Evolutionary conservation across 2,797 vertebrate species (phyloP).

Genomic region (Periophthalmus magnuspinnatus): DNA sequence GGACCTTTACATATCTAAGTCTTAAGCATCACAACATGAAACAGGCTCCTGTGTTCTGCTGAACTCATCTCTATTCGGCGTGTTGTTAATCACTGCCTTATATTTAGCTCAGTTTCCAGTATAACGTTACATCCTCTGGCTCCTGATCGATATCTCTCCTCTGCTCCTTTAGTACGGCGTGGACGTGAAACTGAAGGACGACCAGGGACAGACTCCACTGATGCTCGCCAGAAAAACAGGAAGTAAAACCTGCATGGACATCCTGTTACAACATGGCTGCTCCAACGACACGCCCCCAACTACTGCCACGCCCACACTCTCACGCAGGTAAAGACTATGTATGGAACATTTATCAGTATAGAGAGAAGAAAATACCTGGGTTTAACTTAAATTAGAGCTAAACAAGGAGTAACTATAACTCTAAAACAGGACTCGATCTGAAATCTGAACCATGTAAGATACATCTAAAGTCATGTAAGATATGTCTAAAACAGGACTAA

Average conservation of each 20-base stretch:
- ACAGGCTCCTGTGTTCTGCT: neutral
- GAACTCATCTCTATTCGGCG: neutral
- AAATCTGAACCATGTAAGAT: too few relatives aligned
- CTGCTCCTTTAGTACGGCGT: conserved; percentile 82
- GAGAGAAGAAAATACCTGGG: neutral
- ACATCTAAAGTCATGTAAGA: too few relatives aligned
- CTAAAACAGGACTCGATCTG: too few relatives aligned
- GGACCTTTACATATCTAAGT: too few relatives aligned
- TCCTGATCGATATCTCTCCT: neutral
- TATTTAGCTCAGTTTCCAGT: neutral
- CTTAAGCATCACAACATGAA: neutral
- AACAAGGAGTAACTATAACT: too few relatives aligned
- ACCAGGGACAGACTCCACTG: conserved; percentile 84
- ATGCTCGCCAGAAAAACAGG: conserved; percentile 83
- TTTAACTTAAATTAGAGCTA: too few relatives aligned
- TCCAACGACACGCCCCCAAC: conserved; percentile 82
- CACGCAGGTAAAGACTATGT: neutral
- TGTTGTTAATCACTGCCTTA: neutral
- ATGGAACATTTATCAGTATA: neutral
- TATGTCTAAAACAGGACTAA: too few relatives aligned
- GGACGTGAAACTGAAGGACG: conserved; percentile 85
- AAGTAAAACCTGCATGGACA: conserved; percentile 88
- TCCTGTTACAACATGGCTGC: conserved; percentile 90
- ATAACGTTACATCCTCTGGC: neutral
- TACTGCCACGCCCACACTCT: conserved; percentile 75